A percentile compares a stretch with the other conserved stretches of the same genome.
Conservation (phyloP, 1,140 invertebrate genomes). For the Lanistes nyassanus region DNA sequence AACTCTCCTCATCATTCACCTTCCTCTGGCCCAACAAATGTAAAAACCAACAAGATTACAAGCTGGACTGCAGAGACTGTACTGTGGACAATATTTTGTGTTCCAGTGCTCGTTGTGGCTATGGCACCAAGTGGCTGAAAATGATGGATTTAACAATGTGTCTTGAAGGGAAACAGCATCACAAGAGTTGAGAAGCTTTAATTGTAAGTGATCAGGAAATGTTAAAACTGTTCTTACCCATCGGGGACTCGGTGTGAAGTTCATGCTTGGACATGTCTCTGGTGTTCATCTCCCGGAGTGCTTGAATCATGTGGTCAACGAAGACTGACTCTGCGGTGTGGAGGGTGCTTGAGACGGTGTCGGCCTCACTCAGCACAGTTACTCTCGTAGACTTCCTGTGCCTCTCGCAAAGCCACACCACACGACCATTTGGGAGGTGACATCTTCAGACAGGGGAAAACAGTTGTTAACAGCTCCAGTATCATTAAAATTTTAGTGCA, state of each 20-base stretch:
- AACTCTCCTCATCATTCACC: too few species aligned
- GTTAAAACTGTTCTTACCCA: not conserved
- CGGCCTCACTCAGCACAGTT: constrained; percentile 41
- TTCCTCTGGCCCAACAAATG: too few species aligned
- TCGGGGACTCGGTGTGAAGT: not conserved
- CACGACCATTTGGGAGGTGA: constrained; percentile 46
- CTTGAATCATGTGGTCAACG: constrained; percentile 40
- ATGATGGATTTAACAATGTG: not conserved
- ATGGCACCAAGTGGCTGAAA: not conserved
- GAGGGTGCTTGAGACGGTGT: constrained; percentile 20
- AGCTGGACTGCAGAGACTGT: not conserved
- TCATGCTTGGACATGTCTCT: constrained; percentile 20
- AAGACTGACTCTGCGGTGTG: constrained; percentile 20
- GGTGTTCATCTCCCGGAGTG: constrained; percentile 33
- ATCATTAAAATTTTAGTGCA: not conserved
- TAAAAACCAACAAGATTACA: too few species aligned
- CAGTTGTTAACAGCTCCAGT: not conserved
- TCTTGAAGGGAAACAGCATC: not conserved
- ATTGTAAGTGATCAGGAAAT: not conserved
- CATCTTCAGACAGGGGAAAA: constrained; percentile 33
- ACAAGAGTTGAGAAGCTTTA: not conserved
- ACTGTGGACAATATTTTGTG: not conserved
- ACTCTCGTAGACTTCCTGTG: constrained; percentile 42
- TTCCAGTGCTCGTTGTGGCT: not conserved
- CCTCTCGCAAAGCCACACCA: constrained; percentile 50